Evolutionary conservation across 2,113 vertebrate species (phyloP), one percentile per base, ranked within the genome.

Genomic region (Boleophthalmus pectinirostris): DNA sequence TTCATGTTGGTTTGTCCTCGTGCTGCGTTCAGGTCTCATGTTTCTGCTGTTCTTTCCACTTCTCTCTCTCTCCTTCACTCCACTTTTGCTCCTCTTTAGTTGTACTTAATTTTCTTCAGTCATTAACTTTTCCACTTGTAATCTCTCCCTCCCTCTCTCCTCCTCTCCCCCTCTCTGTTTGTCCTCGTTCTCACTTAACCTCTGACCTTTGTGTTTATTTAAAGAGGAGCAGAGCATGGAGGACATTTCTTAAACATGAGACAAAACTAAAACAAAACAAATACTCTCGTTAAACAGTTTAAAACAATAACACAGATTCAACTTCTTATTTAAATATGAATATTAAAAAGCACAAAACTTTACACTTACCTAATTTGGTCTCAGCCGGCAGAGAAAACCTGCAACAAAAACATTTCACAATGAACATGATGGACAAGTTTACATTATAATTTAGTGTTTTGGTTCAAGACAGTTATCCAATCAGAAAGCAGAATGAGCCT

Each of bases 291-390:
- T 0, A 43, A 43, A 43, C 9, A 11, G 15, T 2, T 51, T 51
- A 51, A 51, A 18, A 15, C 3, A 51, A 16, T 11, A 56, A 1
- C 20, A 18, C 14, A 18, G 16, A 49, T 16, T 15, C 2, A 4
- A 47, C 13, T 47, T 38, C 38, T 38, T 11, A 43, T 43, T 43
- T 43, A 51, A 51, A 51, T 18, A 15, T 5, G 15, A 56, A 56
- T 21, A n/a, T 56, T 21, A 21, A 49, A 49, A 49, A 18, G 15
- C 47, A 49, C 47, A 49, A 56, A 11, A 0, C 45, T 38, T 21
- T 70, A 15, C 29, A 85, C 87, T 76, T 51, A 89, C 88, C 81
- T 18, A 16, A 69, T 23, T 66, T 68, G 35, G 70, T 65, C 25
- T 53, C 18, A 61, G 35, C 57, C 24, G 56, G 60, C 21, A 23